Conservation (phyloP, 2,113 vertebrate species). For the Steatornis caripensis region DNA sequence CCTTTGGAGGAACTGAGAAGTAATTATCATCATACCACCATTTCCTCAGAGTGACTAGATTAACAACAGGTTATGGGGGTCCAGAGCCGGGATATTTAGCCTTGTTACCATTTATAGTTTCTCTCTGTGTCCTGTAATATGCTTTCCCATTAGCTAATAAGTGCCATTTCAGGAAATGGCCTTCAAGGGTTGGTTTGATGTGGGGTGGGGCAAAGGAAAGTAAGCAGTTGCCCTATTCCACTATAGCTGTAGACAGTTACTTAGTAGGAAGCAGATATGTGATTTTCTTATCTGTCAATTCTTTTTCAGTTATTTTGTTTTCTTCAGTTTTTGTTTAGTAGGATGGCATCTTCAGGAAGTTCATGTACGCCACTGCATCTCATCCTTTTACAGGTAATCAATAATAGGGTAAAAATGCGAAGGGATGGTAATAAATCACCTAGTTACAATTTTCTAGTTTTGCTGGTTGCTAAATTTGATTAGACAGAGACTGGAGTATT, state of each 20-base stretch:
- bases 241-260: neutral
- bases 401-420: neutral
- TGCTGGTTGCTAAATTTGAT: neutral
- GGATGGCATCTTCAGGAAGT: neutral
- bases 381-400: neutral
- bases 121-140: neutral
- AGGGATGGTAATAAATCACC: neutral
- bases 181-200: neutral
- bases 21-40: neutral
- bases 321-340: neutral
- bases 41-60: neutral
- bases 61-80: neutral
- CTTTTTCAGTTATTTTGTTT: neutral
- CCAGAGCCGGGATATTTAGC: neutral
- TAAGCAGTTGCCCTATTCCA: neutral
- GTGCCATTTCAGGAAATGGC: conserved; percentile 17
- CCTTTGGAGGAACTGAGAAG: neutral
- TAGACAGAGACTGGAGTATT: neutral
- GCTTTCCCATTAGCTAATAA: neutral
- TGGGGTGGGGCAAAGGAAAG: neutral
- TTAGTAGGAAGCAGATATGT: neutral
- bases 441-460: neutral
- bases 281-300: neutral
- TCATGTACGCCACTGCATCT: neutral
- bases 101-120: conserved; percentile 18